A percentile compares a stretch with the other conserved stretches of the same genome.
Conservation (phyloP, 2,888 invertebrate species). For the Calliphora vomitoria region DNA sequence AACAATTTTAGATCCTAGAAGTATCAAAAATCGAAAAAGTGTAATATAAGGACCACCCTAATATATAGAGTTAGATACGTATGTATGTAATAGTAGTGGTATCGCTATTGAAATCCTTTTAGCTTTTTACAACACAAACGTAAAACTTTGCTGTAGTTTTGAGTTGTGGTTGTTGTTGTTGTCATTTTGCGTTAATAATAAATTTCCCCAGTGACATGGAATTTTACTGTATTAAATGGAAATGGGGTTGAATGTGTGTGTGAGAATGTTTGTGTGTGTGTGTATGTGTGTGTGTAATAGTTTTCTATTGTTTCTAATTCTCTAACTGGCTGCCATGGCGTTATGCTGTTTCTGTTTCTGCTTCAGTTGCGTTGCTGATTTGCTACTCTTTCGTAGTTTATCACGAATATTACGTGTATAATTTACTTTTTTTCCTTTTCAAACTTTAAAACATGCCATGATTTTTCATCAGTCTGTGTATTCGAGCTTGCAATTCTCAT, state of each 20-base stretch:
- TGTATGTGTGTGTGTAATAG: conserved; percentile 15
- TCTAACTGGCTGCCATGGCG: not conserved
- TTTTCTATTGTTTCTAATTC: conserved; percentile 49
- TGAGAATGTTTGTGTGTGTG: not conserved
- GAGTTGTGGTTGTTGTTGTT: conserved; percentile 24
- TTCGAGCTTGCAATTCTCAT: conserved; percentile 44
- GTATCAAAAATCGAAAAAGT: too few relatives aligned
- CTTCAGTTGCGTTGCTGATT: not conserved
- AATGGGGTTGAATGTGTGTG: not conserved
- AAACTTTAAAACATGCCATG: conserved; percentile 49
- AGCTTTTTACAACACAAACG: conserved; percentile 5
- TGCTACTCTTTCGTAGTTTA: conserved; percentile 5
- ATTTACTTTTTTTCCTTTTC: conserved; percentile 25
- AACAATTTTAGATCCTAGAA: too few relatives aligned
- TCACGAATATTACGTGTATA: conserved; percentile 59
- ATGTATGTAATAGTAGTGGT: not conserved
- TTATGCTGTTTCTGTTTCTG: not conserved
- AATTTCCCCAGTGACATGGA: conserved; percentile 63
- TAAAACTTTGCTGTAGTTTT: conserved; percentile 20
- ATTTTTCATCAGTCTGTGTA: conserved; percentile 63
- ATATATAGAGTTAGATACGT: not conserved
- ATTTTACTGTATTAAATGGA: conserved; percentile 27
- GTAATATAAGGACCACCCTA: too few relatives aligned
- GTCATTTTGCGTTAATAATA: conserved; percentile 67
- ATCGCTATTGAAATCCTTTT: conserved; percentile 41